These are phyloP conservation scores for Gallinago nigripennis DNA, from an alignment of 2,797 vertebrate genomes.

Conservation along the genomic window DNA sequence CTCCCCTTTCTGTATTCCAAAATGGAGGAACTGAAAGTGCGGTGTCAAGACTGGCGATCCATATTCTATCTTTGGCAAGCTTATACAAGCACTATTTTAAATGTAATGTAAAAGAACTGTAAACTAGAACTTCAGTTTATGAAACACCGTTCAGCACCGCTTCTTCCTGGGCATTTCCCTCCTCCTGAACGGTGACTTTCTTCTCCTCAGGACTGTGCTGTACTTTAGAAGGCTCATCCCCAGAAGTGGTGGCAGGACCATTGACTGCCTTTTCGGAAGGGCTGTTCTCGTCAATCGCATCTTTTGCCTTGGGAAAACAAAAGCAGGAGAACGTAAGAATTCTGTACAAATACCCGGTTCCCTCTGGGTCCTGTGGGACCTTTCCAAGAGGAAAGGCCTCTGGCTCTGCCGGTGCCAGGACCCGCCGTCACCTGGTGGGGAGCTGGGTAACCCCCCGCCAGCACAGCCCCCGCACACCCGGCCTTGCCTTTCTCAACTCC, in stretches of 20 bases:
- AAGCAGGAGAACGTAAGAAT: background rate
- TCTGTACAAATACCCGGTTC: fast-evolving
- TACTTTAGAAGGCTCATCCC: slow-evolving; percentile 77
- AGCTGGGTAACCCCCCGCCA: fast-evolving
- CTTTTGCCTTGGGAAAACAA: slow-evolving; percentile 78
- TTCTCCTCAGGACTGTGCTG: slow-evolving; percentile 82
- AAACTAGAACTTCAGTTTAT: slow-evolving; percentile 88
- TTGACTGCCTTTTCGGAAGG: slow-evolving; percentile 84
- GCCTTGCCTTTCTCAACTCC: background rate
- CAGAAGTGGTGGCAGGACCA: slow-evolving; percentile 80
- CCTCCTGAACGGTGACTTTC: slow-evolving; percentile 79
- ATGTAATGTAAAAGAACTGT: slow-evolving; percentile 89
- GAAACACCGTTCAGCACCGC: slow-evolving; percentile 93
- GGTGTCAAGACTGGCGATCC: slow-evolving; percentile 91
- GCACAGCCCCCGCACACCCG: background rate
- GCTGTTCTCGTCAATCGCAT: slow-evolving; percentile 89
- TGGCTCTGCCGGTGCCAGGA: background rate
- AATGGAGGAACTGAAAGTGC: slow-evolving; percentile 92
- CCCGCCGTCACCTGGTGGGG: fast-evolving
- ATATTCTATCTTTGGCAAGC: slow-evolving; percentile 99
- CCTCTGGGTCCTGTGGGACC: background rate
- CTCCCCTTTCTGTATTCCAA: slow-evolving; percentile 87
- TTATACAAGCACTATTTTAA: slow-evolving; percentile 97
- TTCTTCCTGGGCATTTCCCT: slow-evolving; percentile 82
- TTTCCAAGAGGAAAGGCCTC: background rate